These are phyloP conservation scores for Eciton burchellii DNA, from an alignment of 1,140 invertebrate genomes.

Conservation along the genomic window DNA sequence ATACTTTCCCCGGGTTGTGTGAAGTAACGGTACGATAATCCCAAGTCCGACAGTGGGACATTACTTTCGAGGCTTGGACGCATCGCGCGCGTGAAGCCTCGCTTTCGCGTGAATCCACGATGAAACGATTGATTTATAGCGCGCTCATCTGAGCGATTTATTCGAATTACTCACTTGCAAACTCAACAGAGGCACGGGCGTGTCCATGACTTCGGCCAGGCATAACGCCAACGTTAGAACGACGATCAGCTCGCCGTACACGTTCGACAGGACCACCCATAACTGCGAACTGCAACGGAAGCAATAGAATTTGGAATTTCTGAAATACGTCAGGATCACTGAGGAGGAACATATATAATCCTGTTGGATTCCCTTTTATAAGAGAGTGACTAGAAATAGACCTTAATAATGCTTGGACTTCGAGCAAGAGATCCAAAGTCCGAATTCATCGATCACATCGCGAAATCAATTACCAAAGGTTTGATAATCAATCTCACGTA, in stretches of 20 bases:
- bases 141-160: background rate
- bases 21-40: constrained; percentile 58
- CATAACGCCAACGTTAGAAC: constrained; percentile 87
- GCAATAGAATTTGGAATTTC: background rate
- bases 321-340: too few species aligned
- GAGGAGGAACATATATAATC: too few species aligned
- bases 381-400: too few species aligned
- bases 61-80: constrained; percentile 34
- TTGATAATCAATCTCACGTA: too few species aligned
- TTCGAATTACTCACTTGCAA: constrained; percentile 86
- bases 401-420: too few species aligned
- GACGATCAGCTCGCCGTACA: constrained; percentile 88
- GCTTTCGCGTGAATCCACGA: background rate
- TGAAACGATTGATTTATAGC: constrained; percentile 18
- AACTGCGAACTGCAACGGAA: constrained; percentile 85
- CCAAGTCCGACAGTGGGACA: constrained; percentile 22
- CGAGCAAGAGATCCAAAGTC: too few species aligned
- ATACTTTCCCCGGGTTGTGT: constrained; percentile 19
- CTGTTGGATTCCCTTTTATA: too few species aligned
- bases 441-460: too few species aligned
- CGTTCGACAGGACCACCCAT: constrained; percentile 87
- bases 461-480: too few species aligned
- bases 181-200: constrained; percentile 86
- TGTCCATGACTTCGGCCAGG: constrained; percentile 88
- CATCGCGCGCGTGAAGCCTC: constrained; percentile 2